These are phyloP conservation scores for Machaerirhynchus nigripectus DNA, from an alignment of 2,113 vertebrate species.

Conservation along the genomic window DNA sequence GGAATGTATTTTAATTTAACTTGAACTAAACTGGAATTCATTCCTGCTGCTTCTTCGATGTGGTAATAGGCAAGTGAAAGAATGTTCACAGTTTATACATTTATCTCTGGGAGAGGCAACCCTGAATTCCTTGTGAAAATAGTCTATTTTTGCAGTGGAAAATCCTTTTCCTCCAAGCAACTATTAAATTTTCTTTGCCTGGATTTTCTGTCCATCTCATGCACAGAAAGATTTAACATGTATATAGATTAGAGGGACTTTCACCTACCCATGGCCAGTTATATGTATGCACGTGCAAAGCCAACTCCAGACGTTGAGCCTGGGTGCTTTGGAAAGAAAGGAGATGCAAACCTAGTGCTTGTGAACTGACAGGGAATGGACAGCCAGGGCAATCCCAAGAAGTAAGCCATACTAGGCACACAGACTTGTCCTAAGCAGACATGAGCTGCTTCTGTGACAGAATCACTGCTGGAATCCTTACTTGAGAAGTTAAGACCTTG, in stretches of 20 bases:
- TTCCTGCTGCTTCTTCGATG: not conserved
- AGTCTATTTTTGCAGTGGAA: not conserved
- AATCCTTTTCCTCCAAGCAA: not conserved
- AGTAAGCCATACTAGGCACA: not conserved
- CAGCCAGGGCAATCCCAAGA: not conserved
- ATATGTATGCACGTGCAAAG: not conserved
- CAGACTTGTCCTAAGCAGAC: not conserved
- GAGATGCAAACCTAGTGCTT: not conserved
- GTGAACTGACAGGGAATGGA: not conserved
- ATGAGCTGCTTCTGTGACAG: not conserved
- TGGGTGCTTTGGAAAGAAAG: not conserved
- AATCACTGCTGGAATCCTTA: not conserved
- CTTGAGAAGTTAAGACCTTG: not conserved
- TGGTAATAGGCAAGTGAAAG: conserved; percentile 8
- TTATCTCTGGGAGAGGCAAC: conserved; percentile 6
- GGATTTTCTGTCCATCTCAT: not conserved
- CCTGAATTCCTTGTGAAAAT: not conserved
- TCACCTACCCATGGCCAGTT: not conserved
- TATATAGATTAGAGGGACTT: not conserved
- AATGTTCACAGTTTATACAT: conserved; percentile 34
- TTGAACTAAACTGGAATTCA: not conserved
- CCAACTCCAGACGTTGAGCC: accelerated
- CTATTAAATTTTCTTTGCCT: not conserved
- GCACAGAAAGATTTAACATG: not conserved
- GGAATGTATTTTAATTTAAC: not conserved